A percentile compares a stretch with the other conserved stretches of the same genome.
Evolutionary conservation across 2,888 invertebrate genomes (phyloP).

Genomic region (Meghimatium bilineatum): DNA sequence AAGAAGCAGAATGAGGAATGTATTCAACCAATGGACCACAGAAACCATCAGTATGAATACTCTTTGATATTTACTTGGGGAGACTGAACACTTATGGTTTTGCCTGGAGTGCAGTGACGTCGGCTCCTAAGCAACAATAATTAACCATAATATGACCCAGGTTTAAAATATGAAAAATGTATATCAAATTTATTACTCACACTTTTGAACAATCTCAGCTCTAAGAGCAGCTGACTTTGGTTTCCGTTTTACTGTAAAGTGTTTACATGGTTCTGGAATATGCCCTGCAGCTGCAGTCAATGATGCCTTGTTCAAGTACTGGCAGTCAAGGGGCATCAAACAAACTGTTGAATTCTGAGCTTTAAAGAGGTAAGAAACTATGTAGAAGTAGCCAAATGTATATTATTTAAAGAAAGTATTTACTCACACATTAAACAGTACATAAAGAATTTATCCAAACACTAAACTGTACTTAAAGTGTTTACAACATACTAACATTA

Average conservation of each 20-base stretch:
- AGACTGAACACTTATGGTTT: too few relatives aligned
- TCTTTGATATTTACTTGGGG: too few relatives aligned
- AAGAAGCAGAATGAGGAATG: too few relatives aligned
- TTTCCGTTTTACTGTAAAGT: slow-evolving; percentile 94
- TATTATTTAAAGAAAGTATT: background rate
- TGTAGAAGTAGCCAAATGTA: background rate
- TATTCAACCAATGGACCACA: too few relatives aligned
- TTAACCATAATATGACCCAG: too few relatives aligned
- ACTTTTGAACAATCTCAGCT: slow-evolving; percentile 93
- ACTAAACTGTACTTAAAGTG: too few relatives aligned
- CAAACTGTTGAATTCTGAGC: slow-evolving; percentile 38
- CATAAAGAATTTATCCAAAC: too few relatives aligned
- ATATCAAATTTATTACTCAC: slow-evolving; percentile 64
- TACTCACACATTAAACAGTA: background rate
- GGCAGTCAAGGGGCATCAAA: slow-evolving; percentile 95
- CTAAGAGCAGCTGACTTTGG: slow-evolving; percentile 94
- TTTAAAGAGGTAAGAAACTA: slow-evolving; percentile 4
- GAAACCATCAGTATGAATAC: too few relatives aligned
- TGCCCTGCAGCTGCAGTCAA: slow-evolving; percentile 88
- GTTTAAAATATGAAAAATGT: too few relatives aligned
- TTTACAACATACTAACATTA: too few relatives aligned
- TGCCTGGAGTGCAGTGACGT: too few relatives aligned
- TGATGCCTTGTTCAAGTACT: slow-evolving; percentile 95
- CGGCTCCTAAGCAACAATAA: too few relatives aligned
- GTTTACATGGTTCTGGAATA: slow-evolving; percentile 87